Evolutionary conservation across 1,140 invertebrate species (phyloP), one percentile per base, ranked within the genome.

Genomic region (Hyphantria cunea): DNA sequence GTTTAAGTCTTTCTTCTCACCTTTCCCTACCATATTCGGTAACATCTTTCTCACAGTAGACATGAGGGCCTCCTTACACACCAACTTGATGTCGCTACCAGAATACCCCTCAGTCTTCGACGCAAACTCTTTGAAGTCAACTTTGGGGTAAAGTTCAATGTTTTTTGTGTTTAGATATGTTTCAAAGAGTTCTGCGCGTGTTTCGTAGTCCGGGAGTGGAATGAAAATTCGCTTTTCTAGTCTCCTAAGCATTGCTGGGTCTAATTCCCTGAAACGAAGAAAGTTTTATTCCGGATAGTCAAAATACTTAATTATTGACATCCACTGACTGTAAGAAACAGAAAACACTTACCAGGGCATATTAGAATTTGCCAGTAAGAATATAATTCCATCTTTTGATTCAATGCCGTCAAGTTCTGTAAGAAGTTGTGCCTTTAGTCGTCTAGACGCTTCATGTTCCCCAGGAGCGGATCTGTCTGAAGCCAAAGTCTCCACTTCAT

Each of bases 401-500:
- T 77, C 74, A 68, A 96, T 78, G 6, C 98, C 98, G 84, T 99
- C 98, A 80, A 99, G 93, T 86, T 98, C 96, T 7, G 97, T 94
- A 0, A 99, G 93, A 3, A 99, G 91, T 89, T 99, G 98, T 15
- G 97, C 96, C 91, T 98, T 98, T 11, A 99, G 95, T 62, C 98
- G 91, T 60, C 97, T 92, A 14, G 96, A 96, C 0, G 98, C 97
- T 86, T 99, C 98, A 72, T 98, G 97, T 82, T 98, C 97, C 0
- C 92, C 93, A 0, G 93, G 91, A 0, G 92, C 85, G 15, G 95
- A 94, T 14, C 95, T 87, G 55, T 93, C 93, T 0, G 95, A 95
- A 5, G 96, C 95, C 11, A 99, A 91, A 25, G 96, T 95, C 82
- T 99, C 98, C 49, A 99, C 95, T 91, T 99, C 98, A 84, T 99